phyloP scores from a whole-genome alignment of 2,113 vertebrate species.

The Menidia beryllina region DNA sequence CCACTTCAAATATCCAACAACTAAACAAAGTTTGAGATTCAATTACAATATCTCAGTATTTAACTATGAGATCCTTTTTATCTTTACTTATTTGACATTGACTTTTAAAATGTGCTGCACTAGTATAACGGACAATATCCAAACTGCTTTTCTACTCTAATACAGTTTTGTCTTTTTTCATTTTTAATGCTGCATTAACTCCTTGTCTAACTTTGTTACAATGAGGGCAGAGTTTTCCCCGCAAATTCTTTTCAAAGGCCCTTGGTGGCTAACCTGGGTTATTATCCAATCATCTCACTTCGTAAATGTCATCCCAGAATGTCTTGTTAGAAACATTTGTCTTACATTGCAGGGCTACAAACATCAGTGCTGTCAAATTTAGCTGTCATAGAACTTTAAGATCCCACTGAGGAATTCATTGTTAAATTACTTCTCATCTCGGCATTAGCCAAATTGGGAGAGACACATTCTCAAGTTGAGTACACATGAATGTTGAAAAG shows the following conservation, averaged over 20 bases:
- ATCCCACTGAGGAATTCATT: slow-evolving; percentile 34
- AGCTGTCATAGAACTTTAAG: slow-evolving; percentile 59
- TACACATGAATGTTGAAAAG: slow-evolving; percentile 4
- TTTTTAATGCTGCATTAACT: not conserved
- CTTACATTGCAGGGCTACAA: slow-evolving; percentile 66
- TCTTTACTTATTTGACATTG: not conserved
- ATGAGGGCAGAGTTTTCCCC: slow-evolving; percentile 6
- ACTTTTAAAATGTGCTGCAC: not conserved
- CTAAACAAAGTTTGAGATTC: too few species aligned
- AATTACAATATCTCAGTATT: too few species aligned
- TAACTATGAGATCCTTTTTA: not conserved
- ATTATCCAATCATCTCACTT: slow-evolving; percentile 69
- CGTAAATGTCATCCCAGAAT: slow-evolving; percentile 55
- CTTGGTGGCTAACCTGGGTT: slow-evolving; percentile 46
- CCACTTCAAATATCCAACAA: too few species aligned
- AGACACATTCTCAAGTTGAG: slow-evolving; percentile 38
- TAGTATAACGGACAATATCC: not conserved
- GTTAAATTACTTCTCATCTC: slow-evolving; percentile 48
- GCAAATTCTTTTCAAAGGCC: slow-evolving; percentile 30
- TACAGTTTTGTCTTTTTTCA: slow-evolving; percentile 5
- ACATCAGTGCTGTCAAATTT: slow-evolving; percentile 69
- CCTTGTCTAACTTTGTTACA: slow-evolving; percentile 1
- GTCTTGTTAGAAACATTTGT: slow-evolving; percentile 78
- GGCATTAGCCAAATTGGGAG: slow-evolving; percentile 34
- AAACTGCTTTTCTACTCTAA: not conserved